Conservation (phyloP, 2,797 vertebrate species). For the Protonibea diacanthus region DNA sequence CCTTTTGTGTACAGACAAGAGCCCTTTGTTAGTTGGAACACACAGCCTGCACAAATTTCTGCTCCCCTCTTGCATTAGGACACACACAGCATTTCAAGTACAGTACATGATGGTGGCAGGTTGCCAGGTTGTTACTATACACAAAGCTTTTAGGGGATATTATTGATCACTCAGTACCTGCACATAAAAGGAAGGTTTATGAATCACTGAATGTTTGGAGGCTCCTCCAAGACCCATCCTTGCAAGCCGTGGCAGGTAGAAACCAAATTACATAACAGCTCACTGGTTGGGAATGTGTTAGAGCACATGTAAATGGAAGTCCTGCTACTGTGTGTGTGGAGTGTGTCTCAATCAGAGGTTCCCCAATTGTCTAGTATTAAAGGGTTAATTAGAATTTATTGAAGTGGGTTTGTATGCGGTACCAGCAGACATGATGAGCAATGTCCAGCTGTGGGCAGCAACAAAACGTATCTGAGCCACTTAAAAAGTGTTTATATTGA, state of each 20-base stretch:
- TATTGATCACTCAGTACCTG: conserved; percentile 27
- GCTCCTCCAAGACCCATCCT: conserved; percentile 15
- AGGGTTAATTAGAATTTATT: too few relatives aligned
- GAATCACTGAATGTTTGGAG: conserved; percentile 12
- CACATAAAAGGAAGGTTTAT: background rate
- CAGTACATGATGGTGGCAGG: conserved; percentile 29
- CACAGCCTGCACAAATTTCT: conserved; percentile 56
- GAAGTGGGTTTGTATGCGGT: too few relatives aligned
- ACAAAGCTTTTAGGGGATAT: conserved; percentile 35
- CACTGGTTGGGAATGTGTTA: background rate
- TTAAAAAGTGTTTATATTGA: too few relatives aligned
- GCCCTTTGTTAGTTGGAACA: conserved; percentile 70
- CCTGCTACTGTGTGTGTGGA: too few relatives aligned
- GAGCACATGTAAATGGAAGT: conserved; percentile 8
- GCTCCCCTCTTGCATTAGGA: conserved; percentile 43
- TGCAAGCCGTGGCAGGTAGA: conserved; percentile 20
- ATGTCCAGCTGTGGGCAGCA: too few relatives aligned
- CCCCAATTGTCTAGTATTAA: too few relatives aligned
- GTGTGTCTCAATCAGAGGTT: too few relatives aligned
- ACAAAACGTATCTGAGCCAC: too few relatives aligned
- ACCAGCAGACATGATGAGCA: too few relatives aligned
- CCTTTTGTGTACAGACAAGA: conserved; percentile 77
- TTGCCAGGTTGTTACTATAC: conserved; percentile 46
- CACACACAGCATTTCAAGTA: conserved; percentile 37
- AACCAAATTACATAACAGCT: conserved; percentile 2